Evolutionary conservation across 2,113 vertebrate genomes (phyloP).

Genomic region (Chlamydotis undulata): DNA sequence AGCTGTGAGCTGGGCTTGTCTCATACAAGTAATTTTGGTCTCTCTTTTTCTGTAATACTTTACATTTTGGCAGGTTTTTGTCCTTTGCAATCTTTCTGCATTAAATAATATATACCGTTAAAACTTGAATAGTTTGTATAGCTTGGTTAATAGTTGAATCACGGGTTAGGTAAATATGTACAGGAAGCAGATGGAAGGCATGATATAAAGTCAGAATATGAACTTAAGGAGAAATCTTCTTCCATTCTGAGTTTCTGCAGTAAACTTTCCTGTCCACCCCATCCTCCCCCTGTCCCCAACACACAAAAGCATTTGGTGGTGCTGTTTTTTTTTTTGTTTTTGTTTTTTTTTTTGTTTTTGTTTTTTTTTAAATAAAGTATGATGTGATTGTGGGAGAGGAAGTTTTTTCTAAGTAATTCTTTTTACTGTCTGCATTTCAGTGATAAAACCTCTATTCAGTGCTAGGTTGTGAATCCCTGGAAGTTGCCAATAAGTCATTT

Average conservation of each 20-base stretch:
- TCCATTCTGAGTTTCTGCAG: background rate
- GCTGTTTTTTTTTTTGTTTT: no score
- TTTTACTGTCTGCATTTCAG: conserved; percentile 48
- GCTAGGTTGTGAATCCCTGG: background rate
- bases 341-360: no score
- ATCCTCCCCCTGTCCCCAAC: background rate
- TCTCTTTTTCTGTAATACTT: background rate
- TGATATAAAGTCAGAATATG: background rate
- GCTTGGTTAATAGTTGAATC: background rate
- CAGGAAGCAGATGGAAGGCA: background rate
- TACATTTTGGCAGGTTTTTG: background rate
- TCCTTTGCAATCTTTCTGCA: background rate
- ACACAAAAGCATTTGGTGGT: background rate
- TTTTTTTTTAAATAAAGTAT: background rate
- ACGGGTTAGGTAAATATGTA: background rate
- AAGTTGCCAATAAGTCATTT: conserved; percentile 51
- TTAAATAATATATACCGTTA: background rate
- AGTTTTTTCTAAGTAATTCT: conserved; percentile 17
- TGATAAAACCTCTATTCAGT: conserved; percentile 44
- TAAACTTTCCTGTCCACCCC: background rate
- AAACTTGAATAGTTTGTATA: background rate
- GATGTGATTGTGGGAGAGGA: background rate
- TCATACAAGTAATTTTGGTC: background rate
- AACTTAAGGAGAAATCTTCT: background rate
- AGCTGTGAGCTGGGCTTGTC: background rate